phyloP scores from a whole-genome alignment of 2,113 vertebrate species.

The Syngnathoides biaculeatus region DNA sequence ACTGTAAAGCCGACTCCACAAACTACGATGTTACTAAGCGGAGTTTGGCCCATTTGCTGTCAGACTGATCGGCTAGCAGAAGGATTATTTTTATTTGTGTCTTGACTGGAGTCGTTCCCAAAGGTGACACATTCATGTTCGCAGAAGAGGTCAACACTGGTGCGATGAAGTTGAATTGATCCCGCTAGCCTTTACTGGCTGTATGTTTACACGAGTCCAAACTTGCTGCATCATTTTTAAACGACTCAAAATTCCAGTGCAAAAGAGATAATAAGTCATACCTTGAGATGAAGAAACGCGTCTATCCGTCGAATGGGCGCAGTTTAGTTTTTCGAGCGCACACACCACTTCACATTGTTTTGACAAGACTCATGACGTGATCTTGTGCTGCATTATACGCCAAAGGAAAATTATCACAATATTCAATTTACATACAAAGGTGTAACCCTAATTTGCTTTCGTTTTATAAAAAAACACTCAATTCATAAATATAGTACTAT shows the following conservation, averaged over 20 bases:
- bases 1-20: neutral
- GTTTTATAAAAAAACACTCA: neutral
- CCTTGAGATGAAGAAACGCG: conserved; percentile 10
- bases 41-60: neutral
- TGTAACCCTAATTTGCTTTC: neutral
- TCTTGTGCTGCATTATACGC: conserved; percentile 12
- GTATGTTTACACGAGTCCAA: neutral
- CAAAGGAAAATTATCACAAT: neutral
- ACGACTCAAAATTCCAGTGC: neutral
- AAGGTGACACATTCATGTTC: neutral
- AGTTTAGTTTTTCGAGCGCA: neutral
- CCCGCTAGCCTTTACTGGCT: neutral
- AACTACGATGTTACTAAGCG: neutral
- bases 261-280: conserved; percentile 17
- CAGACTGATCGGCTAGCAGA: conserved; percentile 17
- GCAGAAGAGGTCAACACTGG: neutral
- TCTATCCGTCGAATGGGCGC: neutral
- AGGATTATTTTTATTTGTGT: neutral
- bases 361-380: conserved; percentile 15
- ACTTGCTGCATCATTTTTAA: neutral
- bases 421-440: fast-evolving
- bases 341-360: conserved; percentile 11
- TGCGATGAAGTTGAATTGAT: neutral
- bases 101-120: neutral
- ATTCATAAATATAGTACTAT: neutral